Conservation (phyloP, 2,113 vertebrate species). For the Phocoena phocoena region DNA sequence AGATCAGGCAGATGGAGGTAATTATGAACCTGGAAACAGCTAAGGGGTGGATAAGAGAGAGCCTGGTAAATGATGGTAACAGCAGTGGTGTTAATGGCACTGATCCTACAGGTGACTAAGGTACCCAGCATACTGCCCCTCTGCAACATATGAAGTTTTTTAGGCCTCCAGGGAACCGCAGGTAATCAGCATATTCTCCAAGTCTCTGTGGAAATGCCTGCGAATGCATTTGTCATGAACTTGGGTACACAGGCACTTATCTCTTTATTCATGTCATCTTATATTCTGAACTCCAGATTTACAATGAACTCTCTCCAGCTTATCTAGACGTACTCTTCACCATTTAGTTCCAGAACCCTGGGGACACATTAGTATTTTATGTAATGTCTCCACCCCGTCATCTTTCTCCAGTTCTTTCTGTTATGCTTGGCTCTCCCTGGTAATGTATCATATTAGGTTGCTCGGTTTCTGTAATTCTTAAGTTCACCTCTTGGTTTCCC, state of each 20-base stretch:
- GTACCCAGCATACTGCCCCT: not conserved
- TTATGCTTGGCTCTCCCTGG: constrained; percentile 49
- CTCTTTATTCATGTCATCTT: constrained; percentile 56
- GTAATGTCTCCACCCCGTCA: constrained; percentile 9
- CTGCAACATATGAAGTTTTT: not conserved
- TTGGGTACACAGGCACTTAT: not conserved
- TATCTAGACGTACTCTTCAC: constrained; percentile 51
- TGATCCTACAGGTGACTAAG: not conserved
- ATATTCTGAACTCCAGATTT: constrained; percentile 52
- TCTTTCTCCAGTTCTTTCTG: constrained; percentile 41
- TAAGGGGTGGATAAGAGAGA: not conserved
- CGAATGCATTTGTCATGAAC: not conserved
- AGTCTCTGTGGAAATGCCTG: not conserved
- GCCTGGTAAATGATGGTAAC: not conserved
- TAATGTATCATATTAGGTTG: constrained; percentile 40
- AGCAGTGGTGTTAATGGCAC: not conserved
- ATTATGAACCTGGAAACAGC: constrained; percentile 34
- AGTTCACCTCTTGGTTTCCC: constrained; percentile 48
- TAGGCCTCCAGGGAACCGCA: not conserved
- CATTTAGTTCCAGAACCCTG: constrained; percentile 31
- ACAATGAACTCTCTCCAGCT: constrained; percentile 41
- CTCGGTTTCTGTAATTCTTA: constrained; percentile 53
- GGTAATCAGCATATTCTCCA: not conserved
- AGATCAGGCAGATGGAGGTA: not conserved
- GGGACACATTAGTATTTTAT: constrained; percentile 53